These are phyloP conservation scores for Eupithecia insigniata DNA, from an alignment of 2,888 invertebrate genomes.

Conservation along the genomic window DNA sequence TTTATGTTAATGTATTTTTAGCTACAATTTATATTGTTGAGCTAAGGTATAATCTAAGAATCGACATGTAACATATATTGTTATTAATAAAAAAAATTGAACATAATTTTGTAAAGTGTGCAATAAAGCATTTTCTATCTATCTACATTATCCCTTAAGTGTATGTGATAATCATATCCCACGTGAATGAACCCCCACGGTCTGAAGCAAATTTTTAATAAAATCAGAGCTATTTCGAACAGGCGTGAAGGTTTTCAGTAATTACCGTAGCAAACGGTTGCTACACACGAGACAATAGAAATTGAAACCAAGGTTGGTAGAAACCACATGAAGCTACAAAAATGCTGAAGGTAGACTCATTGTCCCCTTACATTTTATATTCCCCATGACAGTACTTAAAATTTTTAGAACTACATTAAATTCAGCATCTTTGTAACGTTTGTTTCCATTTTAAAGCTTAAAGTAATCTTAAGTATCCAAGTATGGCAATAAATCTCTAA, in stretches of 20 bases:
- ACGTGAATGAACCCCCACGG: neutral
- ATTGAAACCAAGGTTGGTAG: slow-evolving; percentile 22
- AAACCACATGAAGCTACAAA: slow-evolving; percentile 14
- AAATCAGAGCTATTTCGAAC: neutral
- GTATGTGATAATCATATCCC: neutral
- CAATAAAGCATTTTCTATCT: no score
- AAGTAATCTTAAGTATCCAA: slow-evolving; percentile 8
- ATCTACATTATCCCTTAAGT: neutral
- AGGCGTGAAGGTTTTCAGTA: slow-evolving; percentile 36
- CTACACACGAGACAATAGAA: slow-evolving; percentile 18
- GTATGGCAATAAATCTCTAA: neutral
- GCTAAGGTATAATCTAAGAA: no score
- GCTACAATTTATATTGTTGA: no score
- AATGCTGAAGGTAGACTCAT: neutral
- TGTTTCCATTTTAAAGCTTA: slow-evolving; percentile 3
- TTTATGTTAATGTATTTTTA: no score
- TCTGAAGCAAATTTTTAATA: neutral
- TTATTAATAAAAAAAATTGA: no score
- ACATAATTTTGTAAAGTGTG: no score
- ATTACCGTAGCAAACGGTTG: slow-evolving; percentile 8
- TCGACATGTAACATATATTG: no score
- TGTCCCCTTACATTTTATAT: slow-evolving; percentile 6
- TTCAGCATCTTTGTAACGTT: neutral
- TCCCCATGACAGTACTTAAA: slow-evolving; percentile 11
- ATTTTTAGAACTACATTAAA: slow-evolving; percentile 8